A percentile compares a stretch with the other conserved stretches of the same genome.
Conservation (phyloP, 2,113 vertebrate genomes). For the Ploceus nigricollis region DNA sequence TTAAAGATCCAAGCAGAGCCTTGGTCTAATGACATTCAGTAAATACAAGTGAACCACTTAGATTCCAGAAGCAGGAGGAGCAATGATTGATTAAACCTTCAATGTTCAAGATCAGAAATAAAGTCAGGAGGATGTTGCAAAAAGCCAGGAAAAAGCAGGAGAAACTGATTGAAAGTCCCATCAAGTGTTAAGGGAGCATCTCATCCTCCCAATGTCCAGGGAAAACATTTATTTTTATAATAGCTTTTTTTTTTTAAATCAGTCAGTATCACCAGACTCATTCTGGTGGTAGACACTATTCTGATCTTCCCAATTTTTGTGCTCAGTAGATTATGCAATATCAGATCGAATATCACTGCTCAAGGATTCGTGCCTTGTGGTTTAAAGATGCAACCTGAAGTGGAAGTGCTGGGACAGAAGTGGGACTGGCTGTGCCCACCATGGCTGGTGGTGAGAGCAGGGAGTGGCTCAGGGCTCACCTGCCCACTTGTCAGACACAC, state of each 20-base stretch:
- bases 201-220: neutral
- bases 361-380: fast-evolving
- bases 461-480: neutral
- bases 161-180: neutral
- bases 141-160: neutral
- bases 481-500: neutral
- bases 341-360: neutral
- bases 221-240: neutral
- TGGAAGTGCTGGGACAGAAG: neutral
- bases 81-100: slow-evolving; percentile 9
- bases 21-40: neutral
- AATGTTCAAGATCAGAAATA: neutral
- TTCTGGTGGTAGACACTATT: neutral
- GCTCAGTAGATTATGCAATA: neutral
- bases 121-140: neutral
- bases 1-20: neutral
- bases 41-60: neutral
- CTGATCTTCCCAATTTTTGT: neutral
- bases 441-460: neutral
- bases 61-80: neutral
- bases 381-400: neutral
- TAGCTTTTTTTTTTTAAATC: neutral
- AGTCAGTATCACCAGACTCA: neutral
- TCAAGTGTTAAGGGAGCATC: neutral
- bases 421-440: neutral